phyloP scores from a whole-genome alignment of 2,113 vertebrate genomes.

The Bambusicola thoracicus region DNA sequence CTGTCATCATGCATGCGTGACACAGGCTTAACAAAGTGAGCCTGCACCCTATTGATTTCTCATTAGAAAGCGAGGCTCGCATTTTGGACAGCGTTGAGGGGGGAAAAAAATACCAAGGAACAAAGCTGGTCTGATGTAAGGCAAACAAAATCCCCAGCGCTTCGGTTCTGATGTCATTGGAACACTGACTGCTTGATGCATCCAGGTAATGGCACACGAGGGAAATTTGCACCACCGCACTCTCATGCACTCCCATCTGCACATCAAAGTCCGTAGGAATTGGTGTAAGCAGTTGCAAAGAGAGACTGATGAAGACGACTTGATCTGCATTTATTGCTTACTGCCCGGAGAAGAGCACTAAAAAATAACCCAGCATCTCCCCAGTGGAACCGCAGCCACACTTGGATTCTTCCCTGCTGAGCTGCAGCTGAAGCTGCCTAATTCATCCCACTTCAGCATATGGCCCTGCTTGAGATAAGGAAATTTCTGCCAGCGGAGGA shows the following conservation, averaged over 20 bases:
- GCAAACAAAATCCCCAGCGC: neutral
- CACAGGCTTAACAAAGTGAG: neutral
- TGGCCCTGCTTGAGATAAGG: slow-evolving; percentile 44
- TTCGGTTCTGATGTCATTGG: neutral
- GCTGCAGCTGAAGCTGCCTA: slow-evolving; percentile 44
- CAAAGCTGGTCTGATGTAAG: neutral
- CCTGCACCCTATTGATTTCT: slow-evolving; percentile 9
- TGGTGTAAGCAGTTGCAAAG: slow-evolving; percentile 2
- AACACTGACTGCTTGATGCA: slow-evolving; percentile 63
- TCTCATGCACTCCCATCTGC: slow-evolving; percentile 69
- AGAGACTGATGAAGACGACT: slow-evolving; percentile 8
- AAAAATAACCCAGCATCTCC: slow-evolving; percentile 21
- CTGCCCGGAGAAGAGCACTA: slow-evolving; percentile 51
- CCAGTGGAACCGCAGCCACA: neutral
- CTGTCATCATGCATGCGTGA: neutral
- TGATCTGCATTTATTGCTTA: neutral
- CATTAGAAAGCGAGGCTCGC: neutral
- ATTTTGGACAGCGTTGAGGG: neutral
- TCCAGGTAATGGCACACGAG: slow-evolving; percentile 51
- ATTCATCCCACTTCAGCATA: slow-evolving; percentile 63
- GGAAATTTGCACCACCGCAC: slow-evolving; percentile 67
- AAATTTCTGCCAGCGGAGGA: slow-evolving; percentile 29
- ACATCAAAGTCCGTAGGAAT: slow-evolving; percentile 6
- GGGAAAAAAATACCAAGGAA: neutral
- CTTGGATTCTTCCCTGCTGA: slow-evolving; percentile 53